Evolutionary conservation across 2,113 vertebrate species (phyloP).

Genomic region (Catagonus wagneri): DNA sequence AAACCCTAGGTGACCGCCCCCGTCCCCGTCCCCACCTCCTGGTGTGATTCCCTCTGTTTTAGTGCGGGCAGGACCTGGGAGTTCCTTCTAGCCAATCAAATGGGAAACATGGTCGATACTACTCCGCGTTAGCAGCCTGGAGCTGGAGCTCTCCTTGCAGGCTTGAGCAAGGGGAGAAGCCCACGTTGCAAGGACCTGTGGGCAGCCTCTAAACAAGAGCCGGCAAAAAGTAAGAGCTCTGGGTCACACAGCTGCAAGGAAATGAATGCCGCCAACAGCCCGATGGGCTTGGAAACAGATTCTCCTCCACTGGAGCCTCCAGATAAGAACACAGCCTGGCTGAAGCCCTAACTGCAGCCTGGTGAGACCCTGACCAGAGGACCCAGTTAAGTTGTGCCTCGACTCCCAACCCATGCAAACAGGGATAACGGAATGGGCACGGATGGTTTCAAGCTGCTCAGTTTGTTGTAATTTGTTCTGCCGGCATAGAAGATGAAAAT

Average conservation of each 20-base stretch:
- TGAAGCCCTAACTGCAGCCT: not conserved
- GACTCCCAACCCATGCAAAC: not conserved
- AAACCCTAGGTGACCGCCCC: not conserved
- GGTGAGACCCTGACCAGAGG: not conserved
- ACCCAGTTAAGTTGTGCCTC: not conserved
- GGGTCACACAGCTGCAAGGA: not conserved
- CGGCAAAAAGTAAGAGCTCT: not conserved
- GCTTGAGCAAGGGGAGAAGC: not conserved
- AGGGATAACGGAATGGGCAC: not conserved
- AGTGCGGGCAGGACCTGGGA: not conserved
- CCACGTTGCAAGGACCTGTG: not conserved
- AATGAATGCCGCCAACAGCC: not conserved
- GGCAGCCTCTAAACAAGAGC: not conserved
- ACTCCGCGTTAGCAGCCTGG: not conserved
- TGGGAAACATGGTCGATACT: not conserved
- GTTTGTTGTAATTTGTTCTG: not conserved
- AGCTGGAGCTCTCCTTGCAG: not conserved
- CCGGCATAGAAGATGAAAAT: not conserved
- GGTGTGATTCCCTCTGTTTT: not conserved
- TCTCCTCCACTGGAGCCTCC: not conserved
- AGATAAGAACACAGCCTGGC: not conserved
- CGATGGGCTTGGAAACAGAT: not conserved
- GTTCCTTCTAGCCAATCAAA: not conserved
- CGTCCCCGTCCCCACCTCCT: rapidly evolving
- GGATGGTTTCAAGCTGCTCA: not conserved